Conservation (phyloP, 2,888 invertebrate genomes). For the Drosophila recens region DNA sequence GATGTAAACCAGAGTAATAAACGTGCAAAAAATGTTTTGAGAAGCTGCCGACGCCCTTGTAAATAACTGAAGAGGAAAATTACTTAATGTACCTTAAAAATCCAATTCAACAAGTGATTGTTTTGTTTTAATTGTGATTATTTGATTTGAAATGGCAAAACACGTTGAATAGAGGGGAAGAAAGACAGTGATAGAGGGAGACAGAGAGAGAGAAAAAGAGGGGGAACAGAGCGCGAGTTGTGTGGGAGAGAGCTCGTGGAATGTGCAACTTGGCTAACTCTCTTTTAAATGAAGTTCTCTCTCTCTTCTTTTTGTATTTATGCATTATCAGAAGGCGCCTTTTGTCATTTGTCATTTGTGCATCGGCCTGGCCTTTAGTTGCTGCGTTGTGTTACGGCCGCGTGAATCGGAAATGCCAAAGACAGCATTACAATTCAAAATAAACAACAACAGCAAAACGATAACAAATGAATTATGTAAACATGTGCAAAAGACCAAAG, state of each 20-base stretch:
- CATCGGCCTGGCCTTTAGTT: conserved; percentile 39
- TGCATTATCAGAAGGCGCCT: conserved; percentile 10
- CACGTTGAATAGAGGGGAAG: neutral
- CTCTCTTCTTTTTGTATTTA: conserved; percentile 5
- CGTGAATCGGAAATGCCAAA: conserved; percentile 68
- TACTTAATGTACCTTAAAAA: neutral
- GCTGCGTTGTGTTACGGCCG: conserved; percentile 23
- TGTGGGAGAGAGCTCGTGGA: neutral
- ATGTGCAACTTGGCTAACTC: conserved; percentile 9
- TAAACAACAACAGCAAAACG: conserved; percentile 1
- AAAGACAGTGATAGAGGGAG: neutral
- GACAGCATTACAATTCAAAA: conserved; percentile 5
- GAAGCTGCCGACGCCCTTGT: too few relatives aligned
- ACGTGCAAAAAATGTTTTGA: too few relatives aligned
- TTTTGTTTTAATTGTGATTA: too few relatives aligned
- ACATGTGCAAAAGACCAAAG: neutral
- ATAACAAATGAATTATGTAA: conserved; percentile 5
- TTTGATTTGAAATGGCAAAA: neutral
- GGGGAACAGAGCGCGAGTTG: neutral
- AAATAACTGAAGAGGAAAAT: neutral
- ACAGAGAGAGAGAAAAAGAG: neutral
- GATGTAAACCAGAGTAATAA: too few relatives aligned
- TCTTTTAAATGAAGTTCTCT: conserved; percentile 6
- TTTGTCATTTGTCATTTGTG: conserved; percentile 24
- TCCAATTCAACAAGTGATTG: too few relatives aligned